A percentile compares a stretch with the other conserved stretches of the same genome.
Conservation (phyloP, 2,888 invertebrate species). For the Drosophila seclusa region DNA sequence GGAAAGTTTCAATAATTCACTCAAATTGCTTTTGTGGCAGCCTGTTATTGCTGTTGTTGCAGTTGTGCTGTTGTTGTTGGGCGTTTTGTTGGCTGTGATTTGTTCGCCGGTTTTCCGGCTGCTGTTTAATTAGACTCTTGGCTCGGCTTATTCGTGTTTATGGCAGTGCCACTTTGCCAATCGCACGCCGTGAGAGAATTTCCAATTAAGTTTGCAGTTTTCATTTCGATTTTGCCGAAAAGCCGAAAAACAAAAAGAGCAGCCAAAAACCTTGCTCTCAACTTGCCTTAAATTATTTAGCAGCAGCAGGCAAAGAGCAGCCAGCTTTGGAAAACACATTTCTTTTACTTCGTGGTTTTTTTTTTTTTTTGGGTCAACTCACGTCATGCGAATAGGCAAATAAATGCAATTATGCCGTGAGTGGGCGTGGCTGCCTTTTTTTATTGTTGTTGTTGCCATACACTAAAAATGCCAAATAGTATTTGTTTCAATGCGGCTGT, state of each 20-base stretch:
- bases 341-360: background rate
- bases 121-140: conserved; percentile 71
- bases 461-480: conserved; percentile 7
- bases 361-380: conserved; percentile 56
- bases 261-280: conserved; percentile 11
- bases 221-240: conserved; percentile 25
- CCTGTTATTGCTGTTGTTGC: conserved; percentile 37
- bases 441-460: conserved; percentile 12
- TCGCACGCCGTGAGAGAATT: conserved; percentile 73
- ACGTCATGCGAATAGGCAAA: conserved; percentile 34
- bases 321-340: conserved; percentile 25
- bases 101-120: conserved; percentile 37
- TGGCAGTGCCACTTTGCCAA: conserved; percentile 56
- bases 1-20: conserved; percentile 76
- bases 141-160: conserved; percentile 48
- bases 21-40: conserved; percentile 71
- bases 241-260: background rate
- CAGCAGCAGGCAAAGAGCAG: conserved; percentile 14
- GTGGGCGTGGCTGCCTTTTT: conserved; percentile 60
- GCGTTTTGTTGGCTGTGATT: conserved; percentile 55
- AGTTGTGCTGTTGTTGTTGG: conserved; percentile 34
- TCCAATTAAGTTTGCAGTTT: conserved; percentile 70
- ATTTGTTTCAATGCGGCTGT: conserved; percentile 54
- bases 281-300: conserved; percentile 32
- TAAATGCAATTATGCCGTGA: conserved; percentile 64